A percentile compares a stretch with the other conserved stretches of the same genome.
These are phyloP conservation scores for Subanguina moxae DNA, from an alignment of 1,140 invertebrate genomes.

Conservation along the genomic window DNA sequence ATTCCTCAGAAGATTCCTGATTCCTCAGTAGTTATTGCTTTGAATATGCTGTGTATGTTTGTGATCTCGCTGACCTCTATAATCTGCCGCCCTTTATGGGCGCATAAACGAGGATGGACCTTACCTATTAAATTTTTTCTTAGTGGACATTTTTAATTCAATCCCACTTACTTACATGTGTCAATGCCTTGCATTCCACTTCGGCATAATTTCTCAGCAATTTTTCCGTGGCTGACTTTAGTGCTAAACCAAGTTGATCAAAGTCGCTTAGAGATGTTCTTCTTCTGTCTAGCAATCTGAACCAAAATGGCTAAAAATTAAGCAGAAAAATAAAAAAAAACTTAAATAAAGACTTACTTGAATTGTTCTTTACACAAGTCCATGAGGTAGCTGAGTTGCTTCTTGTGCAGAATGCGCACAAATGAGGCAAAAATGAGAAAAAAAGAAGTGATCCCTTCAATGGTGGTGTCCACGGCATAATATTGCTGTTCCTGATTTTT, in stretches of 20 bases:
- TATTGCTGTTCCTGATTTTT: constrained; percentile 9
- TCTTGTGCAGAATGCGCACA: constrained; percentile 26
- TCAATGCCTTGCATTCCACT: constrained; percentile 4
- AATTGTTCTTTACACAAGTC: constrained; percentile 44
- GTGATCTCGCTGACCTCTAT: no score
- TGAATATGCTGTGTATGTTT: no score
- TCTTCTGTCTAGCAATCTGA: constrained; percentile 11
- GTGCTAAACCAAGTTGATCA: constrained; percentile 1
- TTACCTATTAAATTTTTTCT: no score
- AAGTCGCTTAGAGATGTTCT: neutral
- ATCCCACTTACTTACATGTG: constrained; percentile 14
- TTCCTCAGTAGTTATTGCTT: no score
- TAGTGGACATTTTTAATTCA: no score
- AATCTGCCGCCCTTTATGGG: no score
- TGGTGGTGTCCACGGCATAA: neutral
- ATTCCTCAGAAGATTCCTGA: no score
- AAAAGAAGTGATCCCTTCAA: constrained; percentile 7
- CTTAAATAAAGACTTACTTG: constrained; percentile 31
- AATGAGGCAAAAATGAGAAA: constrained; percentile 18
- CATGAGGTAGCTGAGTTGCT: constrained; percentile 42
- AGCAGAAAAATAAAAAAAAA: constrained; percentile 7
- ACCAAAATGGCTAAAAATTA: constrained; percentile 12
- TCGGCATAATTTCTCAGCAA: constrained; percentile 17
- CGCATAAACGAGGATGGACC: no score
- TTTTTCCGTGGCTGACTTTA: constrained; percentile 5